Base-by-base conservation (phyloP, 2,113 vertebrate genomes). In the Myiopsitta monachus region DNA sequence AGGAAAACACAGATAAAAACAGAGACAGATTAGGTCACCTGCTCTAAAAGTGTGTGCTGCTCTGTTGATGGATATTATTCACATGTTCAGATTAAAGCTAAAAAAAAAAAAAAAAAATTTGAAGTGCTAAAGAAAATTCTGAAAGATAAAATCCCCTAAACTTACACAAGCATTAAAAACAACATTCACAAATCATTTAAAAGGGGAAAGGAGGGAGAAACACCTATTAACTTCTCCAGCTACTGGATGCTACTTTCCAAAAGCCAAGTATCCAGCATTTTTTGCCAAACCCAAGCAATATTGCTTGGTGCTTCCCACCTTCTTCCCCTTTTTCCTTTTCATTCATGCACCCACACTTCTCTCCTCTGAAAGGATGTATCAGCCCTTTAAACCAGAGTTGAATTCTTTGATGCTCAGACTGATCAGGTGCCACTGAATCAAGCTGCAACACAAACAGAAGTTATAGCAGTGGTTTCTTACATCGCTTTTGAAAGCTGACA, bases 1-100 rank as follows among this genome's bases (percentile, higher is more conserved):
- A 89, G 68, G 62, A 87, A 94, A 95, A 62, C 27, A 30, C 30
- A 70, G 75, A 93, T 88, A 94, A 69, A 92, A 76, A 62, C 41
- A 88, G 64, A 64, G 7, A 49, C 44, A 70, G 76, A 86, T 73
- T 70, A 92, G 51, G 82, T 91, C 55, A 88, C 51, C 21, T 75
- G 69, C 38, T 83, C 61, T 61, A 31, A 26, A 10, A 43, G 49
- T 1, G 13, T 28, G 10, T n/a, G 14, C 31, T 70, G 49, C 68
- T 88, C 43, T 61, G 7, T 59, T 82, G 69, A 87, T 36, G 44
- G 43, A 27, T 87, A 89, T 31, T 75, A 74, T 18, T 61, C 62
- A 72, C 30, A 33, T 23, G 3, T 36, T 10, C 14, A 94, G 55
- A 95, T 39, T 67, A 19, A 68, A 84, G 43, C 7, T 64, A 27